Percentiles rank a stretch among this genome's conserved stretches.
phyloP scores from a whole-genome alignment of 2,797 vertebrate species.

The Melanotaenia boesemani region DNA sequence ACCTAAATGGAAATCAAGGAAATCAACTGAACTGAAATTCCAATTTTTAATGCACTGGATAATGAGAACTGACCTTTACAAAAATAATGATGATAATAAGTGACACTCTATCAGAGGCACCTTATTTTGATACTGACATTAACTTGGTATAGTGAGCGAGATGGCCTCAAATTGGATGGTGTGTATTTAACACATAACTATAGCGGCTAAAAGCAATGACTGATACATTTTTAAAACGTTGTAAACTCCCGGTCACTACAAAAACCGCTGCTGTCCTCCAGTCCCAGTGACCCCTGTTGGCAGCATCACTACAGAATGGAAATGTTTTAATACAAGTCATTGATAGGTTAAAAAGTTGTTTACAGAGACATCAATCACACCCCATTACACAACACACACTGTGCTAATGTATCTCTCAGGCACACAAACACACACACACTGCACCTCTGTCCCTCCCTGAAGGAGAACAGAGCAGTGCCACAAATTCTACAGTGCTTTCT shows the following conservation, averaged over 20 bases:
- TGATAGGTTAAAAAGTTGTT: slow-evolving; percentile 1
- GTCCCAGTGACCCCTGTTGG: slow-evolving; percentile 4
- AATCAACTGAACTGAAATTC: neutral
- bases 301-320: slow-evolving; percentile 50
- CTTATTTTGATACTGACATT: neutral
- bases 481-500: slow-evolving; percentile 82
- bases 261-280: neutral
- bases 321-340: slow-evolving; percentile 42
- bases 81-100: neutral
- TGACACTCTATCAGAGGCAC: neutral
- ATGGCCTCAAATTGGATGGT: neutral
- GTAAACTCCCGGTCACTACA: neutral
- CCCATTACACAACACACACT: slow-evolving; percentile 25
- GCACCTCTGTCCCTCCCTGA: slow-evolving; percentile 54
- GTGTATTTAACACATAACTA: neutral
- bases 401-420: slow-evolving; percentile 14
- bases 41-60: neutral
- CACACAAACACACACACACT: slow-evolving; percentile 43
- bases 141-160: neutral
- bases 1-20: neutral
- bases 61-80: neutral
- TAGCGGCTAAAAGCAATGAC: slow-evolving; percentile 2
- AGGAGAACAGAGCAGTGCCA: slow-evolving; percentile 59
- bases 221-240: slow-evolving; percentile 5
- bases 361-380: slow-evolving; percentile 2